Base-by-base conservation (phyloP, 2,113 vertebrate species). In the Lepidothrix coronata region DNA sequence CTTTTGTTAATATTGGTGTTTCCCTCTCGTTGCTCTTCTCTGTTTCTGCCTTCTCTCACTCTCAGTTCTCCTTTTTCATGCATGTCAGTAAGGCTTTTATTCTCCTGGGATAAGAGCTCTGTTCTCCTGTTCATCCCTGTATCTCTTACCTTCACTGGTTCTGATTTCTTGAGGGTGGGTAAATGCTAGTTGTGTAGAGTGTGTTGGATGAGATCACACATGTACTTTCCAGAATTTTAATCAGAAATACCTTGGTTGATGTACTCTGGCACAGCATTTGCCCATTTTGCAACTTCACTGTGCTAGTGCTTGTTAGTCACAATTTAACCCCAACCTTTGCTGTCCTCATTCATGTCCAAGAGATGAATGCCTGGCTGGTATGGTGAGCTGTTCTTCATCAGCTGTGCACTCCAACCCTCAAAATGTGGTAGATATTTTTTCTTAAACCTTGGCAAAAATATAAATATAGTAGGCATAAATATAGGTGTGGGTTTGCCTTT, bases 161-260 rank as follows among this genome's bases (percentile, higher is more conserved):
- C 63, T 89, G 77, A 17, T 82, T 76, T 44, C 46, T 14, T 61
- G 54, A n/a, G 25, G 33, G 35, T 52, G 16, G 8, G 4, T 37
- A 54, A 63, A 84, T n/a, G 46, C 72, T 41, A 62, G 43, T 30
- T 67, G 20, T 48, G 39, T 13, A n/a, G 57, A 33, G 23, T 1
- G 5, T 68, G 17, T 65, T 17, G 9, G 71, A 44, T 63, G 39
- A 61, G 35, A 31, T 20, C 5, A 0, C 21, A 12, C 1, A 0
- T 43, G 28, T 51, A 11, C 11, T 12, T 75, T 65, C 48, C 71
- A 75, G 58, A 31, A 5, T 57, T 5, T 52, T 41, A 46, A 24
- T 66, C 44, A 62, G 46, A 88, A 88, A 46, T 76, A 33, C 37
- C 14, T 66, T 66, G 23, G n/a, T 73, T 3, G 1, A 9, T 5